These are phyloP conservation scores for Gallinago jamesoni DNA, from an alignment of 2,113 vertebrate species.

Conservation along the genomic window DNA sequence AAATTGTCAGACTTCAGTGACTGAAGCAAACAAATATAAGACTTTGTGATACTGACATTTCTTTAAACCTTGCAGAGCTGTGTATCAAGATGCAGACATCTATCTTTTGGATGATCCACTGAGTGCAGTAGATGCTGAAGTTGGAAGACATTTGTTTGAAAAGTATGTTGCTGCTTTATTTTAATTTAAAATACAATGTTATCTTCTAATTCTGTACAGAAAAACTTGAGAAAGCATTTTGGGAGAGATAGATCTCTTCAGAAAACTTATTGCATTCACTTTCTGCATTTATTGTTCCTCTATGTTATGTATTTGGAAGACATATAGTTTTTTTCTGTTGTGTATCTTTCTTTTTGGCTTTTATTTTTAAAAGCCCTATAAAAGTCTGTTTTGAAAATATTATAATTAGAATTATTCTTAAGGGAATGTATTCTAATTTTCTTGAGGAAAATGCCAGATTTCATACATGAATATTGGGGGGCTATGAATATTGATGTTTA, in stretches of 20 bases:
- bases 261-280: neutral
- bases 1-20: neutral
- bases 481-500: neutral
- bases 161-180: constrained; percentile 78
- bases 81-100: constrained; percentile 95
- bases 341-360: neutral
- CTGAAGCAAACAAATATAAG: neutral
- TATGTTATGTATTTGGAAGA: neutral
- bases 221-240: neutral
- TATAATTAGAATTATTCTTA: neutral
- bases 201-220: neutral
- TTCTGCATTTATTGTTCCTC: neutral
- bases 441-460: neutral
- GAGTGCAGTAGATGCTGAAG: constrained; percentile 94
- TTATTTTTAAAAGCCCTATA: neutral
- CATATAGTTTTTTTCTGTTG: rapidly evolving
- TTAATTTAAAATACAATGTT: neutral
- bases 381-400: neutral
- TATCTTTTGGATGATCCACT: constrained; percentile 95
- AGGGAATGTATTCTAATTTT: neutral
- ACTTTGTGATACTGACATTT: neutral
- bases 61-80: constrained; percentile 77
- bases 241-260: neutral
- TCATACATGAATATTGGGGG: neutral
- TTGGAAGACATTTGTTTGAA: constrained; percentile 91